Conservation (phyloP, 2,113 vertebrate genomes). For the Oxygymnocypris stewartii region DNA sequence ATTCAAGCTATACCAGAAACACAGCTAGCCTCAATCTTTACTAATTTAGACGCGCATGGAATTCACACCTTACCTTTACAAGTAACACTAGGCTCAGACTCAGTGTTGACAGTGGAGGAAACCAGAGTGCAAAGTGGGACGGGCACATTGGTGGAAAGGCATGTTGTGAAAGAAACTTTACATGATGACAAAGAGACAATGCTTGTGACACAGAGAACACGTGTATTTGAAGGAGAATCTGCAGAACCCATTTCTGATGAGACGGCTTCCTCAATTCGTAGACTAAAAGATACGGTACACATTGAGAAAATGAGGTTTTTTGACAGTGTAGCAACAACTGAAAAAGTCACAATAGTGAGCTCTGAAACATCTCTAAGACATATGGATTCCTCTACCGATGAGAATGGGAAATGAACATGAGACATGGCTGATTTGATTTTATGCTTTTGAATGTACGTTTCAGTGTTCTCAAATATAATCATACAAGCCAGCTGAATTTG, state of each 20-base stretch:
- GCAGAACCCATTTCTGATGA: slow-evolving; percentile 66
- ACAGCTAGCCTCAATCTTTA: slow-evolving; percentile 65
- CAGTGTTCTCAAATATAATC: slow-evolving; percentile 36
- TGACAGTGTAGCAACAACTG: slow-evolving; percentile 63
- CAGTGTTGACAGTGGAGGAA: slow-evolving; percentile 60
- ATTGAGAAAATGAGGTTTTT: slow-evolving; percentile 79
- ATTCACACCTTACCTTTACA: slow-evolving; percentile 42
- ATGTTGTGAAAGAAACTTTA: slow-evolving; percentile 62
- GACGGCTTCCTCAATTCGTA: slow-evolving; percentile 70
- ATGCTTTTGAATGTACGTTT: slow-evolving; percentile 37
- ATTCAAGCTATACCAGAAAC: slow-evolving; percentile 69
- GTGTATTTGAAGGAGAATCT: slow-evolving; percentile 55
- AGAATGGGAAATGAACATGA: slow-evolving; percentile 45
- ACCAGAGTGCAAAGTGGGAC: slow-evolving; percentile 40
- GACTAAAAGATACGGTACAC: slow-evolving; percentile 73
- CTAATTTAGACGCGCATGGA: slow-evolving; percentile 59
- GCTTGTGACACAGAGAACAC: slow-evolving; percentile 69
- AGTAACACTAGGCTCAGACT: slow-evolving; percentile 42
- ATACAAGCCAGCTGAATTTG: slow-evolving; percentile 17
- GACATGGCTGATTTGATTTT: slow-evolving; percentile 20
- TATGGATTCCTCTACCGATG: slow-evolving; percentile 51
- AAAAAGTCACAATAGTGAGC: slow-evolving; percentile 35
- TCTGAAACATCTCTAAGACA: slow-evolving; percentile 43
- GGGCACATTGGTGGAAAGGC: slow-evolving; percentile 61
- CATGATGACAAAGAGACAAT: slow-evolving; percentile 67